These are phyloP conservation scores for Melinaea marsaeus DNA, from an alignment of 2,888 invertebrate species.

Conservation along the genomic window DNA sequence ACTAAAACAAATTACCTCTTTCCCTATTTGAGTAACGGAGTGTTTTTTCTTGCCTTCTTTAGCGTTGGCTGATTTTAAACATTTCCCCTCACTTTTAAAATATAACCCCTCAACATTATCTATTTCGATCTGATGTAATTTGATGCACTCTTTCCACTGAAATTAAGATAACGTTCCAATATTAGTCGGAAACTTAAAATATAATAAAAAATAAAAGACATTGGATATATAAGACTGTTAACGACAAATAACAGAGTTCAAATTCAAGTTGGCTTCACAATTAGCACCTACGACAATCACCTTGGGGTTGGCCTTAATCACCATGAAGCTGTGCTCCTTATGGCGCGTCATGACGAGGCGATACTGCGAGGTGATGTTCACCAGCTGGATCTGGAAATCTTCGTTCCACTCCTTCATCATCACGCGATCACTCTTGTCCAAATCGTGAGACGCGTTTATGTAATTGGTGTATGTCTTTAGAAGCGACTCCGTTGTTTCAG, in stretches of 20 bases:
- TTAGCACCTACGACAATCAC: conserved; percentile 7
- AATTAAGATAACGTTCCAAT: conserved; percentile 20
- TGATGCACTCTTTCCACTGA: conserved; percentile 53
- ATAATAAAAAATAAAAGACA: too few species aligned
- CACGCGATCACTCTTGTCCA: conserved; percentile 40
- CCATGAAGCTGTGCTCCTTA: conserved; percentile 46
- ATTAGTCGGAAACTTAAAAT: too few species aligned
- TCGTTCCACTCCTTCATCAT: conserved; percentile 42
- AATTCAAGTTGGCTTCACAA: not conserved
- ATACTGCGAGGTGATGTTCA: conserved; percentile 50
- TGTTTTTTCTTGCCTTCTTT: conserved; percentile 37
- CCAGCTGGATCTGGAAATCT: conserved; percentile 45
- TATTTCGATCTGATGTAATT: conserved; percentile 42
- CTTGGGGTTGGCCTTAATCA: conserved; percentile 27
- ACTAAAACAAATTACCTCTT: conserved; percentile 41
- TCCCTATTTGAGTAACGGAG: conserved; percentile 47
- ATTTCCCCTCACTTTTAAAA: conserved; percentile 42
- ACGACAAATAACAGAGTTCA: too few species aligned
- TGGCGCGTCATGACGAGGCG: conserved; percentile 52
- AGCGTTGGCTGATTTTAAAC: conserved; percentile 40
- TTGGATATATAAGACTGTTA: too few species aligned
- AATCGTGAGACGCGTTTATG: conserved; percentile 36
- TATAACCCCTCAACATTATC: conserved; percentile 40
- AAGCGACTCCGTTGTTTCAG: conserved; percentile 21
- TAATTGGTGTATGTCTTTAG: conserved; percentile 31